Conservation (phyloP, 2,888 invertebrate species). For the Pandemis corylana region DNA sequence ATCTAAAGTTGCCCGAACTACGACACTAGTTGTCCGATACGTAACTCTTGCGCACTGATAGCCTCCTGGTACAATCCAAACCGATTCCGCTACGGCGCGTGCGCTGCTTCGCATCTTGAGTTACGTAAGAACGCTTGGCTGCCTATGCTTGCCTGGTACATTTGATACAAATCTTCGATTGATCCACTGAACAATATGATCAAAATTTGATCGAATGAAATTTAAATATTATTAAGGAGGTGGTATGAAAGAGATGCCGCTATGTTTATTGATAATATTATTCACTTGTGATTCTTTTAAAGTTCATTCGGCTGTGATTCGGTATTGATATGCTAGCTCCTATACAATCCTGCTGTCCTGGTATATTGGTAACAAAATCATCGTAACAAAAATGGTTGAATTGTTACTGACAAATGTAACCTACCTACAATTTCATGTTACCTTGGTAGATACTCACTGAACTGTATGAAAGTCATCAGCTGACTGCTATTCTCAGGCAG, state of each 20-base stretch:
- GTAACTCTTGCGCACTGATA: conserved; percentile 13
- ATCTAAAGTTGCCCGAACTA: conserved; percentile 3
- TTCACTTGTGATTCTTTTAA: neutral
- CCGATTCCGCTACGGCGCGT: conserved; percentile 24
- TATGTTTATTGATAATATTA: neutral
- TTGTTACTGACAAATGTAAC: neutral
- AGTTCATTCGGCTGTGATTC: too few relatives aligned
- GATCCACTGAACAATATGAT: conserved; percentile 26
- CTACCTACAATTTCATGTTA: neutral
- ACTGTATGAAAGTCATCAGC: conserved; percentile 4
- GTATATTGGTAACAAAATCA: conserved; percentile 6
- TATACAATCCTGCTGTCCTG: neutral
- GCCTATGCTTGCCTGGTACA: conserved; percentile 27
- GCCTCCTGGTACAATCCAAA: conserved; percentile 27
- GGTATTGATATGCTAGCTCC: neutral
- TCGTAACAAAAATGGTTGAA: conserved; percentile 9
- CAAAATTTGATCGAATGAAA: conserved; percentile 6
- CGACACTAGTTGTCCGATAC: neutral
- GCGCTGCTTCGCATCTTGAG: conserved; percentile 5
- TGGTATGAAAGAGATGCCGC: neutral
- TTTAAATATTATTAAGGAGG: neutral
- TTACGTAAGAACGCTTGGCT: conserved; percentile 4
- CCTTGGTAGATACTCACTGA: neutral
- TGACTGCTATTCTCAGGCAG: neutral
- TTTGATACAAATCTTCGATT: conserved; percentile 39